These are phyloP conservation scores for Odontomyia ornata DNA, from an alignment of 2,888 invertebrate species.

Conservation along the genomic window DNA sequence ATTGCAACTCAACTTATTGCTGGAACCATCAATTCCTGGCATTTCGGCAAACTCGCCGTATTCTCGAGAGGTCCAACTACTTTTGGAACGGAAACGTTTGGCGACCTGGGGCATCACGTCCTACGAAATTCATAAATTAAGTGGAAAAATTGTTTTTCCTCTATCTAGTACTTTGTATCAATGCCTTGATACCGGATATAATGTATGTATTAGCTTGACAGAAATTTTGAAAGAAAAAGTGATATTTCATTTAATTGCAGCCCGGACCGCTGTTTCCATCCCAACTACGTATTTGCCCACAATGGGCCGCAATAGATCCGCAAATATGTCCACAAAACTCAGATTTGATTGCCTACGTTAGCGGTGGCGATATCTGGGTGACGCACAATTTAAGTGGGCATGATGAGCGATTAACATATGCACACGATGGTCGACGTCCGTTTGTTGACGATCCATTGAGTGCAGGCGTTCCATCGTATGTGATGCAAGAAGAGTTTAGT, in stretches of 20 bases:
- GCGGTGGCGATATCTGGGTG: constrained; percentile 91
- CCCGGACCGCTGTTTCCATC: constrained; percentile 73
- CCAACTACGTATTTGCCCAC: constrained; percentile 70
- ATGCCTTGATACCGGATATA: constrained; percentile 78
- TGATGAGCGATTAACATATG: constrained; percentile 76
- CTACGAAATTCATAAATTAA: constrained; percentile 84
- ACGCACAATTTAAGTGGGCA: constrained; percentile 70
- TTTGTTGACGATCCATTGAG: constrained; percentile 85
- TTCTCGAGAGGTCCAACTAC: constrained; percentile 88
- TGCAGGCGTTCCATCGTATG: constrained; percentile 97
- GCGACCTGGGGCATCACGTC: constrained; percentile 94
- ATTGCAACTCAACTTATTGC: constrained; percentile 81
- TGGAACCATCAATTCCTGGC: constrained; percentile 81
- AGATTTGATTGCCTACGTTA: constrained; percentile 88
- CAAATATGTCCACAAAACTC: constrained; percentile 70
- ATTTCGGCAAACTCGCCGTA: constrained; percentile 69
- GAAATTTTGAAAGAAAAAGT: background rate
- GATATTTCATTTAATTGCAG: constrained; percentile 51
- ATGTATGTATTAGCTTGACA: constrained; percentile 65
- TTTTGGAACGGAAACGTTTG: constrained; percentile 90
- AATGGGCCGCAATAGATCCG: constrained; percentile 79
- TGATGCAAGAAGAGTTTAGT: constrained; percentile 98
- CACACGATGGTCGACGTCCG: constrained; percentile 73
- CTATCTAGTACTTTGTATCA: constrained; percentile 89
- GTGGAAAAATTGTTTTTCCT: constrained; percentile 90